phyloP scores from a whole-genome alignment of 2,888 invertebrate species.

The Acanthosepion esculentum region DNA sequence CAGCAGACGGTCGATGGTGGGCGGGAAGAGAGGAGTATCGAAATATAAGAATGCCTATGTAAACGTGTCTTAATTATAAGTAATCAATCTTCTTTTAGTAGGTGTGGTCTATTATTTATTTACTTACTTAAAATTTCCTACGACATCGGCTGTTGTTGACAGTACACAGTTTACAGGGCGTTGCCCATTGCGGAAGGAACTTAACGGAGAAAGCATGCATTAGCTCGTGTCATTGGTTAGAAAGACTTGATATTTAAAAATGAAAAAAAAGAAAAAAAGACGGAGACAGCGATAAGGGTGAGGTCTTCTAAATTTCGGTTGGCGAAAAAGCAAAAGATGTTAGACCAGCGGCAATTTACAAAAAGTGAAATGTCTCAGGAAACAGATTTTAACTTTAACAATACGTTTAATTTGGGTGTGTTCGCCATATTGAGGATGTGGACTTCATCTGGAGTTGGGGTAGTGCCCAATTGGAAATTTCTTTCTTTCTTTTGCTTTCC shows the following conservation, averaged over 20 bases:
- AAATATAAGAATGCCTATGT: not conserved
- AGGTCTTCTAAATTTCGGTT: not conserved
- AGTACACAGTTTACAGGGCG: not conserved
- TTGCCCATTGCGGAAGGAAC: not conserved
- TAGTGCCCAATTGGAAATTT: no score
- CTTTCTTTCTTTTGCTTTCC: no score
- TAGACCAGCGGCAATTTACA: not conserved
- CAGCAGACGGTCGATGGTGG: not conserved
- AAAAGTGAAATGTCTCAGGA: not conserved
- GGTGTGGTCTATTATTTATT: not conserved
- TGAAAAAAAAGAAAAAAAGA: not conserved
- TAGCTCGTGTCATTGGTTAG: not conserved
- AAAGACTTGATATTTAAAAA: not conserved
- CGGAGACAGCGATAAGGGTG: not conserved
- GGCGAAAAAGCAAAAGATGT: not conserved
- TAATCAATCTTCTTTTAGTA: not conserved
- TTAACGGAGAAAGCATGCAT: not conserved
- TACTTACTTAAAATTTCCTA: not conserved
- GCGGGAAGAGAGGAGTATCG: not conserved
- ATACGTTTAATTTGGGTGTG: not conserved
- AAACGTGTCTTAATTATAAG: not conserved
- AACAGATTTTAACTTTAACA: not conserved
- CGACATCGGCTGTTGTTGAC: not conserved
- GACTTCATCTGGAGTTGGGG: no score
- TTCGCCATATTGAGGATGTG: no score